phyloP scores from a whole-genome alignment of 2,113 vertebrate genomes.

The Tichodroma muraria region DNA sequence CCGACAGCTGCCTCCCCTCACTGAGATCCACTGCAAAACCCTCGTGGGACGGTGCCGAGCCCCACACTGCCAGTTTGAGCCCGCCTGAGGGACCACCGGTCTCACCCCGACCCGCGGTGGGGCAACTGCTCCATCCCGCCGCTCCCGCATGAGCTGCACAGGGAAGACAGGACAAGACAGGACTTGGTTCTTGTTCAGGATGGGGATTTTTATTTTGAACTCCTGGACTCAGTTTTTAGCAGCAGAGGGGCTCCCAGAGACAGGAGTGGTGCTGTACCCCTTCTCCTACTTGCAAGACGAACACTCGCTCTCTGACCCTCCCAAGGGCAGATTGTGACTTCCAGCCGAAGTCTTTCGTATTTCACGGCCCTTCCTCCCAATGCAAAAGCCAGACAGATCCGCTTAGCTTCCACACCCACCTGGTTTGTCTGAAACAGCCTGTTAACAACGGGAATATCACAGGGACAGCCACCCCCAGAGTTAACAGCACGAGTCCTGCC shows the following conservation, averaged over 20 bases:
- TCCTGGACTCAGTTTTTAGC: not conserved
- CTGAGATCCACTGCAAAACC: not conserved
- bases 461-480: not conserved
- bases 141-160: not conserved
- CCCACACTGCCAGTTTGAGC: accelerated
- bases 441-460: accelerated
- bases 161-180: not conserved
- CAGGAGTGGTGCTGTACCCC: not conserved
- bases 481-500: not conserved
- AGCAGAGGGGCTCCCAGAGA: not conserved
- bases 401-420: not conserved
- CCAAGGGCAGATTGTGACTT: not conserved
- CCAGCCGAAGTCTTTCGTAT: accelerated
- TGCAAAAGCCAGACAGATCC: not conserved
- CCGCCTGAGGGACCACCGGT: not conserved
- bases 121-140: not conserved
- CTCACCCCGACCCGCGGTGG: accelerated
- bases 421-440: not conserved
- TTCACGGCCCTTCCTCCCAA: not conserved
- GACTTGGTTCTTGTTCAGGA: accelerated
- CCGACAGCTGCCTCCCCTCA: accelerated
- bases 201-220: not conserved
- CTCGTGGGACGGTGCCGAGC: accelerated
- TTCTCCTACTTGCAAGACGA: not conserved
- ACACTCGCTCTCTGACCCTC: accelerated